Percentiles rank a stretch among this genome's conserved stretches.
Evolutionary conservation across 2,113 vertebrate genomes (phyloP).

Genomic region (Procavia capensis): DNA sequence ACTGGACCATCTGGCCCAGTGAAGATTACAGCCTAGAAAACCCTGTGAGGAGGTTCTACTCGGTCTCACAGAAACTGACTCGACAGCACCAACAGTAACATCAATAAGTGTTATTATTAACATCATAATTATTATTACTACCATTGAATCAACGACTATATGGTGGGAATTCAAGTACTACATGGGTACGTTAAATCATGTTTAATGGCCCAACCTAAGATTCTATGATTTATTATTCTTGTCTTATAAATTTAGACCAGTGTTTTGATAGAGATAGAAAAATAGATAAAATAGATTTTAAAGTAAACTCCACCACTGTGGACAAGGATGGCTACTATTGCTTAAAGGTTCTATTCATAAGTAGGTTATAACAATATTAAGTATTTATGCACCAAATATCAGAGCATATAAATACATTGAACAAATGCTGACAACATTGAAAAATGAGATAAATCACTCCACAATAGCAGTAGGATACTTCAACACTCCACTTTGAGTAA

Average conservation of each 20-base stretch:
- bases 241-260: not conserved
- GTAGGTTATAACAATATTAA: too few species aligned
- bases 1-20: too few species aligned
- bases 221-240: slow-evolving; percentile 1
- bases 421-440: too few species aligned
- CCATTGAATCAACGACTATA: not conserved
- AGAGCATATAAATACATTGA: too few species aligned
- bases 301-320: too few species aligned
- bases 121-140: not conserved
- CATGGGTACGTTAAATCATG: not conserved
- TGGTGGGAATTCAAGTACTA: not conserved
- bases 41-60: not conserved
- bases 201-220: not conserved
- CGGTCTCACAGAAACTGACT: not conserved
- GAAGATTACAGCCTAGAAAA: not conserved
- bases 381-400: too few species aligned
- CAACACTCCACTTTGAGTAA: too few species aligned
- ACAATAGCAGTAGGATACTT: too few species aligned
- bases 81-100: not conserved
- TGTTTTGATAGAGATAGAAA: slow-evolving; percentile 9
- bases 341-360: too few species aligned
- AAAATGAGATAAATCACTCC: too few species aligned
- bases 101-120: not conserved
- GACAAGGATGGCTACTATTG: too few species aligned
- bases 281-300: too few species aligned